Percentiles rank a stretch among this genome's conserved stretches.
Evolutionary conservation across 2,797 vertebrate genomes (phyloP).

Genomic region (Octomys mimax): DNA sequence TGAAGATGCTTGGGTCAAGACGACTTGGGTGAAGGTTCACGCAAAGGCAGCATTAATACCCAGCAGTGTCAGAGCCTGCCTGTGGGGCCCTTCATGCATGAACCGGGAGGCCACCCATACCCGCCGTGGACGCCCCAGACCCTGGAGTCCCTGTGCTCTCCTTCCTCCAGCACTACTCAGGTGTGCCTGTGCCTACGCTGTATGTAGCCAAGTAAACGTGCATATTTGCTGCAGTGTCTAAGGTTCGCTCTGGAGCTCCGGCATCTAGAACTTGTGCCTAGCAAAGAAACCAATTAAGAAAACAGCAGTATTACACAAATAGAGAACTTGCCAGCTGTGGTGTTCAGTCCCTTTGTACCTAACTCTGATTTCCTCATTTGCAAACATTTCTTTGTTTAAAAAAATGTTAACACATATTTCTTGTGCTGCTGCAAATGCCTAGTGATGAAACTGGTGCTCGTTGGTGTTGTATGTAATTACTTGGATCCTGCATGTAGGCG

Average conservation of each 20-base stretch:
- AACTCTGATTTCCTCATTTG: conserved; percentile 20
- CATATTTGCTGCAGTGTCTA: background rate
- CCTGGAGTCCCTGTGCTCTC: background rate
- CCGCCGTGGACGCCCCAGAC: rapidly evolving
- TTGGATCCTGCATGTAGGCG: background rate
- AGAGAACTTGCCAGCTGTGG: background rate
- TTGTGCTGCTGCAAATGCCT: background rate
- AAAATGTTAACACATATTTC: background rate
- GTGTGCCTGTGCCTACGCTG: background rate
- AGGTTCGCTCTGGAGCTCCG: background rate
- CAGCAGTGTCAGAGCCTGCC: background rate
- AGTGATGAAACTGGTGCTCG: background rate
- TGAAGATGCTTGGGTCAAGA: background rate
- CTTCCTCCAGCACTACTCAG: background rate
- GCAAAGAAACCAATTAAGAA: background rate
- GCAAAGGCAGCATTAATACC: background rate
- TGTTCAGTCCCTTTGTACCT: background rate
- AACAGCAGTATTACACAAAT: background rate
- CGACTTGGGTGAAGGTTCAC: background rate
- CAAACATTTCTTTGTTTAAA: conserved; percentile 38
- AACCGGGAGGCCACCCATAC: background rate
- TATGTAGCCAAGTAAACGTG: background rate
- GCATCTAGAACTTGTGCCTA: background rate
- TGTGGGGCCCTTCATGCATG: background rate
- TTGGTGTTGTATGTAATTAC: background rate